Conservation (phyloP, 2,888 invertebrate genomes). For the Tachina grossa region DNA sequence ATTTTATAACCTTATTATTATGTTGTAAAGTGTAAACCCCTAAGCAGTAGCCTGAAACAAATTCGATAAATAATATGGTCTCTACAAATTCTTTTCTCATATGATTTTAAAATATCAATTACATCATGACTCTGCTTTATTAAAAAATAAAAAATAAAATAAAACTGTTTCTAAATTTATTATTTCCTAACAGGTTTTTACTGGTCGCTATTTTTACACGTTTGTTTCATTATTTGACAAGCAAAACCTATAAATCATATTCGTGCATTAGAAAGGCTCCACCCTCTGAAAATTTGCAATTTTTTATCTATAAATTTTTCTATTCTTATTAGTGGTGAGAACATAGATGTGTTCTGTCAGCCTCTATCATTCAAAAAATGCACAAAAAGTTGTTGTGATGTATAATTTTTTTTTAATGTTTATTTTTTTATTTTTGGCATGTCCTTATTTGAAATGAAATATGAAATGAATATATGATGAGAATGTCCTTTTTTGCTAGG, state of each 20-base stretch:
- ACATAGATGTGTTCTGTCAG: conserved; percentile 58
- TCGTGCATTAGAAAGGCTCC: conserved; percentile 54
- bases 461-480: conserved; percentile 61
- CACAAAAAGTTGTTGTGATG: conserved; percentile 39
- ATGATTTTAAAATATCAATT: background rate
- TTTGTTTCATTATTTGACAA: conserved; percentile 39
- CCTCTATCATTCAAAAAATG: conserved; percentile 44
- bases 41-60: no score
- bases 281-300: conserved; percentile 9
- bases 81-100: no score
- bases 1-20: no score
- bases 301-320: background rate
- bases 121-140: background rate
- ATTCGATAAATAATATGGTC: no score
- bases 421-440: conserved; percentile 13
- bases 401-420: conserved; percentile 42
- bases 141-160: background rate
- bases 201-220: conserved; percentile 6
- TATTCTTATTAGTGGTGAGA: conserved; percentile 48
- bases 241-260: conserved; percentile 61
- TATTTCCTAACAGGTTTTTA: conserved; percentile 2
- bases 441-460: conserved; percentile 62
- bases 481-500: conserved; percentile 49
- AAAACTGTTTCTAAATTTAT: conserved; percentile 18
- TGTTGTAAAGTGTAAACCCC: no score